Conservation (phyloP, 2,797 vertebrate species). For the Megaceryle alcyon region DNA sequence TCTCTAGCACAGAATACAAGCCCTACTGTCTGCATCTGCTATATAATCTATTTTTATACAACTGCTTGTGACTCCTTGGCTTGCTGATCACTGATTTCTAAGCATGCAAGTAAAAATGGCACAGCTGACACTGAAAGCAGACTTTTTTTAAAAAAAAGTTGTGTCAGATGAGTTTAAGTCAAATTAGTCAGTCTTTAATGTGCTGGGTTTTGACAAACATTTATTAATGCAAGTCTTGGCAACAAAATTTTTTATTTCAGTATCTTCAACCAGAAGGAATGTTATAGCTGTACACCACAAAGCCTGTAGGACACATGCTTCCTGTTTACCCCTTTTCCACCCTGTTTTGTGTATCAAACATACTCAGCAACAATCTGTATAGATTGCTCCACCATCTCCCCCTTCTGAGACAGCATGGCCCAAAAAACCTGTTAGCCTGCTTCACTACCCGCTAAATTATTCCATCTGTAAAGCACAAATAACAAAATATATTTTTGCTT, state of each 20-base stretch:
- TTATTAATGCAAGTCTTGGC: slow-evolving; percentile 47
- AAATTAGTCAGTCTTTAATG: slow-evolving; percentile 26
- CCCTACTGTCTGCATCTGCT: neutral
- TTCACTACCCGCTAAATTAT: neutral
- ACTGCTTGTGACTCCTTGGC: neutral
- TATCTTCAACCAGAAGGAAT: slow-evolving; percentile 42
- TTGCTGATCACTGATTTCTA: neutral
- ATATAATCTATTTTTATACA: neutral
- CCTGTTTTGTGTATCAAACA: neutral
- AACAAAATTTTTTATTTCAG: slow-evolving; percentile 22
- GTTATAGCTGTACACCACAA: slow-evolving; percentile 28
- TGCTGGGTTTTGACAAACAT: slow-evolving; percentile 34
- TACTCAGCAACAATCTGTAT: neutral
- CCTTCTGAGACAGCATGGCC: neutral
- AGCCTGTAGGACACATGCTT: neutral
- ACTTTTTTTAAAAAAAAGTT: neutral
- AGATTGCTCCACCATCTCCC: neutral
- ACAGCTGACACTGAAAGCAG: neutral
- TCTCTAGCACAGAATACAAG: neutral
- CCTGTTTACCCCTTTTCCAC: neutral
- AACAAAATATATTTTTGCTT: slow-evolving; percentile 55
- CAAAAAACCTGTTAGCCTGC: neutral
- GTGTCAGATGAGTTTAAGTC: neutral
- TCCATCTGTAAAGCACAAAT: slow-evolving; percentile 48
- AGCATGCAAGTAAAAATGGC: neutral